Evolutionary conservation across 30 jellyfish, hydroid and myxozoan species (phyloP).

Genomic region (Chrysaora quinquecirrha): DNA sequence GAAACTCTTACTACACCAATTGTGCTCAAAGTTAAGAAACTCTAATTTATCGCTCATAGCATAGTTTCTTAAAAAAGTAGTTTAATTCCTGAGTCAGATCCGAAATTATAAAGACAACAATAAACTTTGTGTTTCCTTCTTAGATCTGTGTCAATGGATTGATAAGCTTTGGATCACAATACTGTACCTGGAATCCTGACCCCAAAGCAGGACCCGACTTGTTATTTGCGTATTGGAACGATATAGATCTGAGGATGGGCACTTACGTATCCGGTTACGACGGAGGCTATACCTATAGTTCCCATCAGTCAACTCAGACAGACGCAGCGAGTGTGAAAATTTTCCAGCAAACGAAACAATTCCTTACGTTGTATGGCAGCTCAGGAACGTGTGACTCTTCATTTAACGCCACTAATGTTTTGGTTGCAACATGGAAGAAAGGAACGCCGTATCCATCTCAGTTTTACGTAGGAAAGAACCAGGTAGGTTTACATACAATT

Average conservation of each 20-base stretch:
- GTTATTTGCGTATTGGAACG: conserved; percentile 39
- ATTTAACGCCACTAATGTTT: conserved; percentile 27
- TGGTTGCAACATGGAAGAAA: conserved; percentile 51
- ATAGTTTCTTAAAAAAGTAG: not conserved
- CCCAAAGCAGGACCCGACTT: conserved; percentile 9
- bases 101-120: not conserved
- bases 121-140: no score
- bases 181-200: conserved; percentile 28
- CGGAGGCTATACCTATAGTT: conserved; percentile 35
- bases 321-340: conserved; percentile 25
- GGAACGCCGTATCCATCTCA: conserved; percentile 49
- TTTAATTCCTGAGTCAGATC: not conserved
- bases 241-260: conserved; percentile 26
- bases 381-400: not conserved
- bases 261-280: not conserved
- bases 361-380: conserved; percentile 18
- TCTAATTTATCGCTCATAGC: no score
- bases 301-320: conserved; percentile 11
- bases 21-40: not conserved
- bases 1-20: no score
- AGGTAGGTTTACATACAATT: conserved; percentile 37
- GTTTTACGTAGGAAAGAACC: conserved; percentile 1
- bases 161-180: not conserved
- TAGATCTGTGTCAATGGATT: conserved; percentile 55
- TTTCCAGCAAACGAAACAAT: conserved; percentile 38